A percentile compares a stretch with the other conserved stretches of the same genome.
phyloP scores from a whole-genome alignment of 2,113 vertebrate species.

The Cricetomys ansorgei region DNA sequence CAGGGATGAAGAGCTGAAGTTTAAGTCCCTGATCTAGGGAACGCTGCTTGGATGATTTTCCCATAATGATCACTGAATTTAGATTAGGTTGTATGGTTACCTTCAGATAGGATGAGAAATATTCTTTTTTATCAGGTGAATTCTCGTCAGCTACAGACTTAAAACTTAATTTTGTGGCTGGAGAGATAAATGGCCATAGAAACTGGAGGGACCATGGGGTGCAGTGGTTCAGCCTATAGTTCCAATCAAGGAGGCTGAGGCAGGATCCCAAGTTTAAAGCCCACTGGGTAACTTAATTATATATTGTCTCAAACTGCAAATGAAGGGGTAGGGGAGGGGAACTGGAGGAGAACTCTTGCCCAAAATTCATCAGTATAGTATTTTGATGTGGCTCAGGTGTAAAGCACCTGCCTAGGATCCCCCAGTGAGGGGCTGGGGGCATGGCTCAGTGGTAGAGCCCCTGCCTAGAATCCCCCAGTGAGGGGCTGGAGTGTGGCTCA shows the following conservation, averaged over 20 bases:
- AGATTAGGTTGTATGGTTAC: not conserved
- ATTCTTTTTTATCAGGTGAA: not conserved
- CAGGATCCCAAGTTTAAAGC: not conserved
- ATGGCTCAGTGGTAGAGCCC: not conserved
- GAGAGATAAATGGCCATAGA: not conserved
- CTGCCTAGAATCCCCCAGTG: not conserved
- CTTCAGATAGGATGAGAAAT: not conserved
- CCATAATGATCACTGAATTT: too few relatives aligned
- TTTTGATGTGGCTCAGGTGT: not conserved
- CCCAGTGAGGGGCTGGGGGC: too few relatives aligned
- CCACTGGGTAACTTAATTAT: not conserved
- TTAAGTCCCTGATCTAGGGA: not conserved
- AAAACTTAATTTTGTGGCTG: not conserved
- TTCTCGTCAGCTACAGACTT: not conserved
- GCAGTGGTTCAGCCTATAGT: too few relatives aligned
- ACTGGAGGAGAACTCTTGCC: too few relatives aligned
- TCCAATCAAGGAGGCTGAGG: not conserved
- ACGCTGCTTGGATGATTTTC: not conserved
- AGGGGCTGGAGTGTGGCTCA: not conserved
- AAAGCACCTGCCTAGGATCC: not conserved
- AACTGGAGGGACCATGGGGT: not conserved
- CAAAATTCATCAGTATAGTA: too few relatives aligned
- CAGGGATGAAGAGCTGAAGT: too few relatives aligned
- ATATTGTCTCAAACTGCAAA: not conserved
- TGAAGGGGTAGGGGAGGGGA: too few relatives aligned